Evolutionary conservation across 2,888 invertebrate genomes (phyloP), one percentile per base, ranked within the genome.

Genomic region (Gastracanthus pulcherrimus): DNA sequence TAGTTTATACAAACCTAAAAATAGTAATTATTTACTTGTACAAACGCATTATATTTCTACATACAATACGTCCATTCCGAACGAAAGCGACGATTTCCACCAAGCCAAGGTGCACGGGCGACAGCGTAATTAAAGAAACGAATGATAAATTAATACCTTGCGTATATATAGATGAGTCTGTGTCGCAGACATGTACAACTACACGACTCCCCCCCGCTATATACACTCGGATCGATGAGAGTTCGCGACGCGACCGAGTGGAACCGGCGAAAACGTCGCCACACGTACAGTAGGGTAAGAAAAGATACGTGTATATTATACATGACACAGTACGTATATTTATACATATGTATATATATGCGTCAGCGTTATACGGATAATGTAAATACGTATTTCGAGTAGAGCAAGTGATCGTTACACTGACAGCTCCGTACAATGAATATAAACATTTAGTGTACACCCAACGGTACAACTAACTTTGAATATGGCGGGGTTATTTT

Each of bases 221-320:
- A n/a, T n/a, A n/a, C n/a, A n/a, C n/a, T 11, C 19, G 38, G 76
- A 80, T 80, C 80, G 80, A 80, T 80, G 45, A 45, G 23, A 67
- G 48, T 72, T 69, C 75, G 60, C 60, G 75, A 74, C 34, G 70
- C 70, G 75, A 80, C 67, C 48, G 80, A 80, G 69, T 69, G 69
- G 74, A 74, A 80, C 67, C 69, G 74, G 36, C 64, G 64, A 76
- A 80, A 80, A 75, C 36, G 75, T 62, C 62, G 31, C 41, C 7
- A 23, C 51, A 29, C 23, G 16, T 62, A 26, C 36, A 29, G 26
- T 34, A 26, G 16, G 41, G 74, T 58, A 78, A 66, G 64, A 72
- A 64, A 81, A 74, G 29, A 66, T 38, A 19, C 31, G 26, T 11
- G 62, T 9, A 62, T 34, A 34, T 19, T 31, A 6, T 9, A 34